phyloP scores from a whole-genome alignment of 2,797 vertebrate genomes.

The Gymnoscopelus braueri region DNA sequence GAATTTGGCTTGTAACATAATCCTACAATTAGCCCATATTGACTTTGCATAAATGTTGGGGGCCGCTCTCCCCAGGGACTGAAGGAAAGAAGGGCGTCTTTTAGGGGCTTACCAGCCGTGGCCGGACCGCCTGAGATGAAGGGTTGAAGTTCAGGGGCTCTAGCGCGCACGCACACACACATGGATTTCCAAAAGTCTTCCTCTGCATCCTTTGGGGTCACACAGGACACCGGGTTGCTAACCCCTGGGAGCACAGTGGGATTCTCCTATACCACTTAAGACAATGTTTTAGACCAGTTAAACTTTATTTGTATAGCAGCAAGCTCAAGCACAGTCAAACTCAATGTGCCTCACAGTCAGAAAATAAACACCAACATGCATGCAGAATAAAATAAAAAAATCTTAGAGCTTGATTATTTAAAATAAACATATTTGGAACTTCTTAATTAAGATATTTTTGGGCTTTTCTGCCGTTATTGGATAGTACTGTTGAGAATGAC shows the following conservation, averaged over 20 bases:
- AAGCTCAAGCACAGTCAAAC: too few relatives aligned
- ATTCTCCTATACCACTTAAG: constrained; percentile 42
- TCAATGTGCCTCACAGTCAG: too few relatives aligned
- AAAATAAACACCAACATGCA: too few relatives aligned
- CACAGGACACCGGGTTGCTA: constrained; percentile 56
- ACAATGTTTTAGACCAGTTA: too few relatives aligned
- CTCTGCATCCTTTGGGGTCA: constrained; percentile 53
- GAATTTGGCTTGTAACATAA: constrained; percentile 81
- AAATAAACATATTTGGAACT: too few relatives aligned
- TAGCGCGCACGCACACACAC: too few relatives aligned
- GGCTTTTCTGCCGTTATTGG: too few relatives aligned
- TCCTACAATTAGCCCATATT: constrained; percentile 85
- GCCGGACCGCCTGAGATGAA: constrained; percentile 65
- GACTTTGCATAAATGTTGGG: constrained; percentile 83
- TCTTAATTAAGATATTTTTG: too few relatives aligned
- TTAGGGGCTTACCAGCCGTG: constrained; percentile 72
- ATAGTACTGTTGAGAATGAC: too few relatives aligned
- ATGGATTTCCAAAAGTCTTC: constrained; percentile 40
- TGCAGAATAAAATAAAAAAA: too few relatives aligned
- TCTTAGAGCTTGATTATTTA: too few relatives aligned
- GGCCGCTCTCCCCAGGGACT: constrained; percentile 64
- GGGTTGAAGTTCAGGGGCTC: background rate
- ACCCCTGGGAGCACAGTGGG: constrained; percentile 64
- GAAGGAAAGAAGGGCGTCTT: constrained; percentile 73
- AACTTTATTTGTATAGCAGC: too few relatives aligned